phyloP scores from a whole-genome alignment of 2,888 invertebrate genomes.

The Coecobrya sp. region DNA sequence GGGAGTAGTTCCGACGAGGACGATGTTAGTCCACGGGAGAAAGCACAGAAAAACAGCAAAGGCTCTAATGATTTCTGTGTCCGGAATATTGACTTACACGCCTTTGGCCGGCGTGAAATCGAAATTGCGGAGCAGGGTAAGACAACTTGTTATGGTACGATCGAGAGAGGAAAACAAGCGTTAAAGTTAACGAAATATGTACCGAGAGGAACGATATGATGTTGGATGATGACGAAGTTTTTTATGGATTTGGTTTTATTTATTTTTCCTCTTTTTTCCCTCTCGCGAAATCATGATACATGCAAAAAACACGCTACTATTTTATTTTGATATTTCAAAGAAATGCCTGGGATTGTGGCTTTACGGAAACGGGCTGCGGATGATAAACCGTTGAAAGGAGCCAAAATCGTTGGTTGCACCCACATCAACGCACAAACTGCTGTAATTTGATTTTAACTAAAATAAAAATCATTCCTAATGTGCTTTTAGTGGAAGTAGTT shows the following conservation, averaged over 20 bases:
- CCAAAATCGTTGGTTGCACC: constrained; percentile 98
- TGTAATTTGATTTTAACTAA: constrained; percentile 88
- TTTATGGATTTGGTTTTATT: constrained; percentile 11
- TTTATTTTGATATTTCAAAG: constrained; percentile 88
- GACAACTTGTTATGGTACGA: constrained; percentile 1
- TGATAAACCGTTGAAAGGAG: constrained; percentile 98
- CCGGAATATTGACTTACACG: constrained; percentile 96
- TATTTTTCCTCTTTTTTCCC: constrained; percentile 36
- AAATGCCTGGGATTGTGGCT: constrained; percentile 99
- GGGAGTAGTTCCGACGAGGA: constrained; percentile 98
- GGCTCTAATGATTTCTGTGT: constrained; percentile 97
- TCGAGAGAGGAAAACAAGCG: background rate
- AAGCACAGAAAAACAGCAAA: constrained; percentile 94
- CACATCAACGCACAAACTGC: constrained; percentile 99
- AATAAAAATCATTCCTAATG: background rate
- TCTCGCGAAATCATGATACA: background rate
- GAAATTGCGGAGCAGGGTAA: constrained; percentile 98
- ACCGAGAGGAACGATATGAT: background rate
- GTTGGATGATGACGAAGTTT: constrained; percentile 17
- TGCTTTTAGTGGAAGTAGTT: background rate
- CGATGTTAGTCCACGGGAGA: constrained; percentile 97
- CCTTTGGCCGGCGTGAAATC: constrained; percentile 98
- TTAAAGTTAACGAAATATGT: constrained; percentile 3
- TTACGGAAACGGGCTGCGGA: constrained; percentile 96
- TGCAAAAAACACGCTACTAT: background rate